Conservation (phyloP, 2,888 invertebrate genomes). For the Latrodectus elegans region DNA sequence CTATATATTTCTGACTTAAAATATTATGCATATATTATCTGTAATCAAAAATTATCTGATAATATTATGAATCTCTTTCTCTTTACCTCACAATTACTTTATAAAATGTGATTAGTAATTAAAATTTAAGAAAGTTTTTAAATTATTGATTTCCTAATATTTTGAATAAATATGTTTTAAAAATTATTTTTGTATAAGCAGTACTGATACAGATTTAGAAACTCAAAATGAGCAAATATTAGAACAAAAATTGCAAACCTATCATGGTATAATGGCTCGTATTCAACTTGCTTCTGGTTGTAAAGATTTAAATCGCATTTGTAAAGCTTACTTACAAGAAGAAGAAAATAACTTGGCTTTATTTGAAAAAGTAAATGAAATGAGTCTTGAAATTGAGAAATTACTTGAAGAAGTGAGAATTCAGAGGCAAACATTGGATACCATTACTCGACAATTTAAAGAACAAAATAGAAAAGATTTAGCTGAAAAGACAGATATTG, state of each 20-base stretch:
- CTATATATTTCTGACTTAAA: too few relatives aligned
- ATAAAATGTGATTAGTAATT: too few relatives aligned
- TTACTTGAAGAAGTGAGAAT: conserved; percentile 40
- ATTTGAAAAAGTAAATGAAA: conserved; percentile 53
- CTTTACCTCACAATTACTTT: too few relatives aligned
- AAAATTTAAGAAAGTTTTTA: too few relatives aligned
- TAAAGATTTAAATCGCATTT: conserved; percentile 51
- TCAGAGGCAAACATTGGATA: conserved; percentile 32
- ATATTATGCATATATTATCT: too few relatives aligned
- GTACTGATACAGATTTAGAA: conserved; percentile 32
- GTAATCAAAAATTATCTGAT: too few relatives aligned
- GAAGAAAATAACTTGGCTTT: conserved; percentile 43
- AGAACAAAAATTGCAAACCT: conserved; percentile 34
- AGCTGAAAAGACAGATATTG: conserved; percentile 49
- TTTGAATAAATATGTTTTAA: neutral
- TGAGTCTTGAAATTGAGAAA: conserved; percentile 60
- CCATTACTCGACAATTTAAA: conserved; percentile 37
- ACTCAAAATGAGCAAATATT: conserved; percentile 42
- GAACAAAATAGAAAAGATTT: conserved; percentile 62
- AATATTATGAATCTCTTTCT: too few relatives aligned
- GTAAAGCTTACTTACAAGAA: conserved; percentile 36
- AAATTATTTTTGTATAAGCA: neutral
- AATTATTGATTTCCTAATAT: too few relatives aligned
- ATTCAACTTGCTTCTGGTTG: conserved; percentile 45
- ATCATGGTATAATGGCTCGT: conserved; percentile 15